phyloP scores from a whole-genome alignment of 23 tunicate species.

The Clavelina lepadiformis region DNA sequence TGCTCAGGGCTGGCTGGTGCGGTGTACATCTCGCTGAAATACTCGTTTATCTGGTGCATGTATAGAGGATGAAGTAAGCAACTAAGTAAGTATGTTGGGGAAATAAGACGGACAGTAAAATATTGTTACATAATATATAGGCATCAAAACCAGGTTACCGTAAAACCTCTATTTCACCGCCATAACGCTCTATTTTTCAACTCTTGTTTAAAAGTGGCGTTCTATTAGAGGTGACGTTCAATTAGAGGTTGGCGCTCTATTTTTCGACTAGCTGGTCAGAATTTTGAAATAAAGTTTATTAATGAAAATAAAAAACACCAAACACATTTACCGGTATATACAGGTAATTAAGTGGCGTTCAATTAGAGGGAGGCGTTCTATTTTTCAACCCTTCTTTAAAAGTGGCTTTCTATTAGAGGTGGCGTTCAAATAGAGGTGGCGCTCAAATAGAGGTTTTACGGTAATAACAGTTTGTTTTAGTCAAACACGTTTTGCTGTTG shows the following conservation, averaged over 20 bases:
- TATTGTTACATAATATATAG: background rate
- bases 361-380: too few relatives aligned
- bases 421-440: background rate
- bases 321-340: too few relatives aligned
- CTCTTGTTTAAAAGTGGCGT: background rate
- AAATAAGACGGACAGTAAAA: background rate
- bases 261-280: background rate
- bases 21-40: conserved; percentile 83
- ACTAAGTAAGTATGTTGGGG: too few relatives aligned
- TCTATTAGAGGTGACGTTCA: background rate
- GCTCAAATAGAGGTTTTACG: background rate
- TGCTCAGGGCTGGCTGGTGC: conserved; percentile 86
- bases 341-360: too few relatives aligned
- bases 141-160: too few relatives aligned
- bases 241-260: too few relatives aligned
- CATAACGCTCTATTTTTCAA: background rate
- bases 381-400: background rate
- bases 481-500: too few relatives aligned
- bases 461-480: too few relatives aligned
- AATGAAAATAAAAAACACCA: too few relatives aligned
- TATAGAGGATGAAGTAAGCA: too few relatives aligned
- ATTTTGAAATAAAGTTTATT: background rate
- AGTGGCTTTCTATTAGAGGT: background rate
- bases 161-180: too few relatives aligned
- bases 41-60: conserved; percentile 43